Percentiles rank a stretch among this genome's conserved stretches.
These are phyloP conservation scores for Porites evermanni DNA, from an alignment of 92 coral and sea anemone species.

Conservation along the genomic window DNA sequence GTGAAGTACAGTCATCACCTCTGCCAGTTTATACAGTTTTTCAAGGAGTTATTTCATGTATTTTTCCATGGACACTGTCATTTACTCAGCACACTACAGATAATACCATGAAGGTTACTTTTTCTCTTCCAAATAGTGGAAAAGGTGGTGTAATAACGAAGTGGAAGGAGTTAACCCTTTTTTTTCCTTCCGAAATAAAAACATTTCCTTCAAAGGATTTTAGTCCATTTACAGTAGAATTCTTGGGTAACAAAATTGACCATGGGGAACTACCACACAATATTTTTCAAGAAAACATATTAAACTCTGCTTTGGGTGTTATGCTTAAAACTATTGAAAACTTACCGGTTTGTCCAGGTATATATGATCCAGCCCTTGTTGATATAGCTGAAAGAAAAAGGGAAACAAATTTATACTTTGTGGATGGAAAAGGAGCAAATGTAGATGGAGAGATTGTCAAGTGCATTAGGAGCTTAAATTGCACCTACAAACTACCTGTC, in stretches of 20 bases:
- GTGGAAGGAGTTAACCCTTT: slow-evolving; percentile 36
- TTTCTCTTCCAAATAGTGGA: background rate
- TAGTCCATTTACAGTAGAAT: background rate
- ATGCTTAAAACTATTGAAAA: slow-evolving; percentile 8
- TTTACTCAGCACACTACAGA: background rate
- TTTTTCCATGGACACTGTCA: slow-evolving; percentile 19
- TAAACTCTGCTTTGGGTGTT: slow-evolving; percentile 1
- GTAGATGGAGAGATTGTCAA: slow-evolving; percentile 14
- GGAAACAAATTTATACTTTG: background rate
- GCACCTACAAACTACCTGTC: slow-evolving; percentile 10
- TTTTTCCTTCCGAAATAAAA: slow-evolving; percentile 19
- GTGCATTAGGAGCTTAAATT: slow-evolving; percentile 28
- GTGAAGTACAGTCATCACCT: background rate
- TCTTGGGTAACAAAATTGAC: slow-evolving; percentile 32
- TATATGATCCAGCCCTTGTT: slow-evolving; percentile 18
- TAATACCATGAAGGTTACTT: background rate
- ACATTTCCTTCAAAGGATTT: slow-evolving; percentile 3
- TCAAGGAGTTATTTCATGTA: background rate
- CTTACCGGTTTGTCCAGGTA: slow-evolving; percentile 44
- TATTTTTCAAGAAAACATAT: slow-evolving; percentile 11
- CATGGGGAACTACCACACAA: slow-evolving; percentile 31
- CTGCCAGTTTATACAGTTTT: background rate
- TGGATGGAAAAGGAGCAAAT: slow-evolving; percentile 26
- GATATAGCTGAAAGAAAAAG: slow-evolving; percentile 43
- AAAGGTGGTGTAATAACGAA: slow-evolving; percentile 10